Conservation (phyloP, 2,113 vertebrate genomes). For the Formicarius rufipectus region DNA sequence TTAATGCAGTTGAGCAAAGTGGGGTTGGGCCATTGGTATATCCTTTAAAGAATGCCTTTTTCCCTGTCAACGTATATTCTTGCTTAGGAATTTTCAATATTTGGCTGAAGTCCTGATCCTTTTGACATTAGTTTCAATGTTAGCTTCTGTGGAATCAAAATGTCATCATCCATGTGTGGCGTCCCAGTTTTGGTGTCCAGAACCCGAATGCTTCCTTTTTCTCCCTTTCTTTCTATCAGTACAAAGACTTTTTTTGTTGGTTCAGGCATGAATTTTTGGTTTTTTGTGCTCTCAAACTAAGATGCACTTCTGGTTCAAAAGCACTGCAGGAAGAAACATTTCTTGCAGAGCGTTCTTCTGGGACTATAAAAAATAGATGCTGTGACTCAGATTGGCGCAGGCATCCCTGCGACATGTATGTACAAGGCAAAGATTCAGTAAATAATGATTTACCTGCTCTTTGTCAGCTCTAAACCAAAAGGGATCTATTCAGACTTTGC, state of each 20-base stretch:
- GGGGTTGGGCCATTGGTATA: not conserved
- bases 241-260: not conserved
- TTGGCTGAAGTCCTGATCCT: not conserved
- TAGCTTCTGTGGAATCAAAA: not conserved
- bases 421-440: not conserved
- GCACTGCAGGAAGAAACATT: constrained; percentile 30
- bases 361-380: constrained; percentile 52
- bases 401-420: not conserved
- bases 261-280: not conserved
- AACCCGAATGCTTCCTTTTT: not conserved
- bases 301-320: constrained; percentile 27
- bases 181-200: not conserved
- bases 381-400: not conserved
- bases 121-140: not conserved
- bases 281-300: not conserved
- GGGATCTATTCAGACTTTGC: not conserved
- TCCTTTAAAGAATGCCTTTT: not conserved
- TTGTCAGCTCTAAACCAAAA: not conserved
- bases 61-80: not conserved
- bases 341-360: not conserved
- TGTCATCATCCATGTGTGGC: not conserved
- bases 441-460: not conserved
- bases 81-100: not conserved
- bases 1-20: not conserved
- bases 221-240: not conserved